These are phyloP conservation scores for Cetonia aurata DNA, from an alignment of 2,888 invertebrate genomes.

Conservation along the genomic window DNA sequence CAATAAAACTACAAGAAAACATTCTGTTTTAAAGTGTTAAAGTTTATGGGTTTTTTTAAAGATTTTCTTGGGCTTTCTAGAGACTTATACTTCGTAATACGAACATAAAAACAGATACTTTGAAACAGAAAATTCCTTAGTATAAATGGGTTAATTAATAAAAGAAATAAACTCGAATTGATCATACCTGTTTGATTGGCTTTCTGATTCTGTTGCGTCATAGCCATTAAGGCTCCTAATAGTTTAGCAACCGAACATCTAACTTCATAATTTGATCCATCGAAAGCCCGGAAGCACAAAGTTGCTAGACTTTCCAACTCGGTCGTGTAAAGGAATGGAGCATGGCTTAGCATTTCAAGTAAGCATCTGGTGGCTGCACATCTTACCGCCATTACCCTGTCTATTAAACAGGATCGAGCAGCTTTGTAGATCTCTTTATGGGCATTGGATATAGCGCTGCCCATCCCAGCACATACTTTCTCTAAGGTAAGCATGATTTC, in stretches of 20 bases:
- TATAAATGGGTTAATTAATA: too few species aligned
- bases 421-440: slow-evolving; percentile 94
- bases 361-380: slow-evolving; percentile 94
- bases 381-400: slow-evolving; percentile 92
- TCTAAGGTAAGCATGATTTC: slow-evolving; percentile 98
- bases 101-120: too few species aligned
- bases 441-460: slow-evolving; percentile 87
- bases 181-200: slow-evolving; percentile 66
- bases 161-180: not conserved
- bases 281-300: slow-evolving; percentile 91
- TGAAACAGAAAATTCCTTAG: too few species aligned
- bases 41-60: too few species aligned
- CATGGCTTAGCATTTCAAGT: slow-evolving; percentile 88
- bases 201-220: slow-evolving; percentile 82
- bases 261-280: slow-evolving; percentile 93
- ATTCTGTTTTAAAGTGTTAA: too few species aligned
- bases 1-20: too few species aligned
- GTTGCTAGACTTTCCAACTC: slow-evolving; percentile 94
- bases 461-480: slow-evolving; percentile 95
- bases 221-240: slow-evolving; percentile 88
- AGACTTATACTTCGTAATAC: too few species aligned
- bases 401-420: slow-evolving; percentile 87
- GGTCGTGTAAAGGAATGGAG: slow-evolving; percentile 85
- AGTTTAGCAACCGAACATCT: slow-evolving; percentile 93
- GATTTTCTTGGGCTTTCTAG: too few species aligned